A percentile compares a stretch with the other conserved stretches of the same genome.
Conservation (phyloP, 2,113 vertebrate genomes). For the Puffinus mauretanicus region DNA sequence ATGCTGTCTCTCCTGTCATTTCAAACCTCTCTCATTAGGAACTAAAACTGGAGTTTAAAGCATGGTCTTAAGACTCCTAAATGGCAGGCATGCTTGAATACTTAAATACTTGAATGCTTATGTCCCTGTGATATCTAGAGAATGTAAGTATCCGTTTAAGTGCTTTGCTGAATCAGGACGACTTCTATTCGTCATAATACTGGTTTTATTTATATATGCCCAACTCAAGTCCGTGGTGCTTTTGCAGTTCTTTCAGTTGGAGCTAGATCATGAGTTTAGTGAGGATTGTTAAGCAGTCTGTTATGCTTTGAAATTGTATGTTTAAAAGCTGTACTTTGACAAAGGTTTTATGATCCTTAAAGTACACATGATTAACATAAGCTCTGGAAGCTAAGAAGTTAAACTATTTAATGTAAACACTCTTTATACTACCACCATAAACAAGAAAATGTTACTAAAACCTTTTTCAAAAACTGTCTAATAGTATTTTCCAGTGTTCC, state of each 20-base stretch:
- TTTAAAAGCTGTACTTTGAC: conserved; percentile 10
- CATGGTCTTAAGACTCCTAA: neutral
- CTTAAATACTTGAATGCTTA: neutral
- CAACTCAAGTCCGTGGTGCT: neutral
- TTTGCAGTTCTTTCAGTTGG: neutral
- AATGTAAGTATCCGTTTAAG: conserved; percentile 12
- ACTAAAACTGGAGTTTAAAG: neutral
- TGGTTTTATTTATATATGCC: neutral
- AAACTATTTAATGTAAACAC: neutral
- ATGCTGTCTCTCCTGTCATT: neutral
- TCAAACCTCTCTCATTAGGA: neutral
- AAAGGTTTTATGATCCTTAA: neutral
- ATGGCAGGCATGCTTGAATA: neutral
- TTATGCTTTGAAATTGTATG: conserved; percentile 17
- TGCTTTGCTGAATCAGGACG: neutral
- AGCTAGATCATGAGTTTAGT: neutral
- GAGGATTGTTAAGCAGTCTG: neutral
- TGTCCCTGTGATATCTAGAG: neutral
- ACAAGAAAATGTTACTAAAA: neutral
- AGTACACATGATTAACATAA: neutral
- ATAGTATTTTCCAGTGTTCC: neutral
- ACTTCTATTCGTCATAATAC: neutral
- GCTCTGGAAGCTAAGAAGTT: neutral
- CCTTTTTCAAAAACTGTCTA: neutral
- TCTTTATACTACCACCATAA: neutral